Evolutionary conservation across 2,797 vertebrate species (phyloP).

Genomic region (Poeciliopsis presidionis): DNA sequence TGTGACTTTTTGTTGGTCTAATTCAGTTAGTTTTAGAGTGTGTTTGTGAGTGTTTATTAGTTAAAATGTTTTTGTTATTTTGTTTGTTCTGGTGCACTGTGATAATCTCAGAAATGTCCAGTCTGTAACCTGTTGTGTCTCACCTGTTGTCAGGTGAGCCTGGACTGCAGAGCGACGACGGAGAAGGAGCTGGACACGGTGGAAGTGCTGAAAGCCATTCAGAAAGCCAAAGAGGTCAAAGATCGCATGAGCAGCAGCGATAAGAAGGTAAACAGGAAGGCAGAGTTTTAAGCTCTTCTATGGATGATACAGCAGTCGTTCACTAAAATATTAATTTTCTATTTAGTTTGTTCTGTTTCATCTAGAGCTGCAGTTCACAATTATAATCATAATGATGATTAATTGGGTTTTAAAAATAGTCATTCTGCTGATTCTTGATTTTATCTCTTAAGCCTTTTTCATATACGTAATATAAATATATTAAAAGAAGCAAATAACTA

Average conservation of each 20-base stretch:
- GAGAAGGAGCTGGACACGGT: constrained; percentile 97
- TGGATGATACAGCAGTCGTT: neutral
- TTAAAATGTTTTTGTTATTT: too few relatives aligned
- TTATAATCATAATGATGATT: too few relatives aligned
- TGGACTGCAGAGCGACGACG: constrained; percentile 87
- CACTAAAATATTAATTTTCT: neutral
- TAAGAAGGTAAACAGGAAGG: constrained; percentile 85
- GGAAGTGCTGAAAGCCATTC: constrained; percentile 97
- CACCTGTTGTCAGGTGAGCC: constrained; percentile 83
- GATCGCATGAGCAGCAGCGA: constrained; percentile 87
- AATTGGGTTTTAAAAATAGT: too few relatives aligned
- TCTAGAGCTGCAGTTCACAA: neutral
- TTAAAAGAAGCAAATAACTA: too few relatives aligned
- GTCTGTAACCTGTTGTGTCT: constrained; percentile 2
- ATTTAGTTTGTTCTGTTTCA: neutral
- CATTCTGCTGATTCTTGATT: too few relatives aligned
- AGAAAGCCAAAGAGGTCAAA: constrained; percentile 96
- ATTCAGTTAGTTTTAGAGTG: too few relatives aligned
- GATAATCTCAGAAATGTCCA: too few relatives aligned
- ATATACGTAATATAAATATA: too few relatives aligned
- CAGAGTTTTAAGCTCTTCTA: neutral
- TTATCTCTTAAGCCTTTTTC: too few relatives aligned
- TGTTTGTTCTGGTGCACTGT: too few relatives aligned
- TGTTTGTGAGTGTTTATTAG: too few relatives aligned
- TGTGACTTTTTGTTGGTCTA: too few relatives aligned